phyloP scores from a whole-genome alignment of 35 echinoderm and acorn worm genomes.

The Holothuria glaberrima region DNA sequence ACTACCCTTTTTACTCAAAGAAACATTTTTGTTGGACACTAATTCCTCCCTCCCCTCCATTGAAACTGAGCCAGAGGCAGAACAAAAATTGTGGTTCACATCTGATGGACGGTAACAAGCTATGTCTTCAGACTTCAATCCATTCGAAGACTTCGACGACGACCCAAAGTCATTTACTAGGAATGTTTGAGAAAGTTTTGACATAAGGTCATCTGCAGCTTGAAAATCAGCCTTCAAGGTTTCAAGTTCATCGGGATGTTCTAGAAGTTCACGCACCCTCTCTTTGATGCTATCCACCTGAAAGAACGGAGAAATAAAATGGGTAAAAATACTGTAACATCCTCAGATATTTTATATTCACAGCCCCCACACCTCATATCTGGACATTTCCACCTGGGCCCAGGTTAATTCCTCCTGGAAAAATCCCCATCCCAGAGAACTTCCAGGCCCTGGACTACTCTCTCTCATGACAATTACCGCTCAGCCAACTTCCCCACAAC shows the following conservation, averaged over 20 bases:
- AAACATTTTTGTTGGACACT: no score
- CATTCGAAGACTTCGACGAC: background rate
- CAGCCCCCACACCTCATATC: no score
- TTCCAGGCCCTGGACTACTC: no score
- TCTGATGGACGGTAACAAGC: background rate
- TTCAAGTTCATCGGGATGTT: slow-evolving; percentile 36
- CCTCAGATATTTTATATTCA: no score
- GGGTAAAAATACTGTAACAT: no score
- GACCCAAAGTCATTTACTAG: background rate
- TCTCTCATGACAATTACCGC: no score
- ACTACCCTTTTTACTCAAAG: no score
- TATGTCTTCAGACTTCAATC: background rate
- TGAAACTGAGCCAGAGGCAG: background rate
- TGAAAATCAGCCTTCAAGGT: slow-evolving; percentile 24
- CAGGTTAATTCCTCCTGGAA: no score
- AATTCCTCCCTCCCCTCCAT: no score
- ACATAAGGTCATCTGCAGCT: slow-evolving; percentile 5
- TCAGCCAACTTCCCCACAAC: no score
- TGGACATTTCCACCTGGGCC: no score
- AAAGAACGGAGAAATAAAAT: background rate
- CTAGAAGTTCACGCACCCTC: slow-evolving; percentile 30
- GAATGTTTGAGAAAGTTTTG: background rate
- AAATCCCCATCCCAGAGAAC: no score
- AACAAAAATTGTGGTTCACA: slow-evolving; percentile 7
- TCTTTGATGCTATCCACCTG: slow-evolving; percentile 41